Conservation (phyloP, 2,888 invertebrate genomes). For the Colostygia pectinataria region DNA sequence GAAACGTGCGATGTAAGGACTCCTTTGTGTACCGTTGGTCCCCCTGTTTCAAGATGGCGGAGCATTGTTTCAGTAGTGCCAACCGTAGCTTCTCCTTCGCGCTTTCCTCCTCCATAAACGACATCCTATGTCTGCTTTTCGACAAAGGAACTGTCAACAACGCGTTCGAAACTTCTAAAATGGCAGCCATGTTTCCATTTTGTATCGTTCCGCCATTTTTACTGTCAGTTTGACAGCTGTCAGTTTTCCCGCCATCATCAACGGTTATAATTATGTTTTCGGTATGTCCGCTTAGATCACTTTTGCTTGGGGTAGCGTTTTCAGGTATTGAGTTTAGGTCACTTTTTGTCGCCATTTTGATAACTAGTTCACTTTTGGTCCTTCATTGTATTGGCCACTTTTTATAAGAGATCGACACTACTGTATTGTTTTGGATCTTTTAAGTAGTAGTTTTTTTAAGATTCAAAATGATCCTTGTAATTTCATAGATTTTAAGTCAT, state of each 20-base stretch:
- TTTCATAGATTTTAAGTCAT: too few species aligned
- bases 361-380: conserved; percentile 10
- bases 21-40: conserved; percentile 85
- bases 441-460: too few species aligned
- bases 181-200: conserved; percentile 12
- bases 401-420: neutral
- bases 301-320: conserved; percentile 12
- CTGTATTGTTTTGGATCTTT: neutral
- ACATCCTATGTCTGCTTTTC: conserved; percentile 72
- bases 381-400: conserved; percentile 3
- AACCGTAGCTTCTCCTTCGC: conserved; percentile 84
- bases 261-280: conserved; percentile 30
- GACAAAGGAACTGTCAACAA: conserved; percentile 38
- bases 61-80: conserved; percentile 85
- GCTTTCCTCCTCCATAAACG: conserved; percentile 88
- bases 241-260: conserved; percentile 20
- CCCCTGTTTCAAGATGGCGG: conserved; percentile 85
- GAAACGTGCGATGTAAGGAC: conserved; percentile 85
- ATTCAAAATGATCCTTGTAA: too few species aligned
- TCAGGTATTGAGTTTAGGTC: conserved; percentile 26
- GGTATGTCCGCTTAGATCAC: conserved; percentile 13
- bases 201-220: conserved; percentile 20
- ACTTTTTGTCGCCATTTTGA: conserved; percentile 32
- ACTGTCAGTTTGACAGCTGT: conserved; percentile 26
- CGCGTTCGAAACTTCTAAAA: conserved; percentile 28